Conservation (phyloP, 1,140 invertebrate genomes). For the Hormaphis cornu region DNA sequence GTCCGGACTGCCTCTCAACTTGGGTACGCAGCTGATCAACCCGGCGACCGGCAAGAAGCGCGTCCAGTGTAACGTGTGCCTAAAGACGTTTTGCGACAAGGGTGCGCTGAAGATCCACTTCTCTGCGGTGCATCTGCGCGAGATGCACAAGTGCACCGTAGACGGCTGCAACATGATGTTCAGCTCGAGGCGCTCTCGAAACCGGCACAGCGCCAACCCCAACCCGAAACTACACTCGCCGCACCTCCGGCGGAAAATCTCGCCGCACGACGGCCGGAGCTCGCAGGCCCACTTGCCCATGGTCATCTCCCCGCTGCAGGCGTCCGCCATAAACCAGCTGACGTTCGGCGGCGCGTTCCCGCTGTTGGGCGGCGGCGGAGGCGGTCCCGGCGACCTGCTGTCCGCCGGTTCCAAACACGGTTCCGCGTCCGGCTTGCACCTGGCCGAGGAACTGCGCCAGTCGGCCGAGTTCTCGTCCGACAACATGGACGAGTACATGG, state of each 20-base stretch:
- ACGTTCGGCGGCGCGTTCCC: constrained; percentile 67
- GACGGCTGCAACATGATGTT: constrained; percentile 99
- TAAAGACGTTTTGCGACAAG: constrained; percentile 99
- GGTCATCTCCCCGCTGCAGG: constrained; percentile 60
- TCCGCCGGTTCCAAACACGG: constrained; percentile 54
- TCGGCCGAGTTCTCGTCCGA: constrained; percentile 36
- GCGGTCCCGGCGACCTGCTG: constrained; percentile 46
- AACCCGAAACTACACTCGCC: constrained; percentile 97
- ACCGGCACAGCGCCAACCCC: constrained; percentile 94
- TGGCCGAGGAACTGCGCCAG: constrained; percentile 44
- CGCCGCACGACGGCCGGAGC: constrained; percentile 81
- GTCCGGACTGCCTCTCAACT: constrained; percentile 63
- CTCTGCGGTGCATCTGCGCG: constrained; percentile 93
- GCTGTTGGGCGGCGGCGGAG: constrained; percentile 59
- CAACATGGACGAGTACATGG: constrained; percentile 45
- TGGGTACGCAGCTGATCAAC: constrained; percentile 83
- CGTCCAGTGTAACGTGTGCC: constrained; percentile 94
- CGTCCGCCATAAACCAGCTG: constrained; percentile 54
- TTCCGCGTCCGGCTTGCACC: constrained; percentile 66
- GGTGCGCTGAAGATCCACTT: constrained; percentile 99
- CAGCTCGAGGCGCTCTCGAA: constrained; percentile 86
- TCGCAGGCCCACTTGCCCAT: constrained; percentile 67
- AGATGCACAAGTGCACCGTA: constrained; percentile 99
- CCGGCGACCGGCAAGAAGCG: constrained; percentile 88
- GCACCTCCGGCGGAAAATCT: constrained; percentile 81